A percentile compares a stretch with the other conserved stretches of the same genome.
Conservation (phyloP, 2,888 invertebrate genomes). For the Bellardia pandia region DNA sequence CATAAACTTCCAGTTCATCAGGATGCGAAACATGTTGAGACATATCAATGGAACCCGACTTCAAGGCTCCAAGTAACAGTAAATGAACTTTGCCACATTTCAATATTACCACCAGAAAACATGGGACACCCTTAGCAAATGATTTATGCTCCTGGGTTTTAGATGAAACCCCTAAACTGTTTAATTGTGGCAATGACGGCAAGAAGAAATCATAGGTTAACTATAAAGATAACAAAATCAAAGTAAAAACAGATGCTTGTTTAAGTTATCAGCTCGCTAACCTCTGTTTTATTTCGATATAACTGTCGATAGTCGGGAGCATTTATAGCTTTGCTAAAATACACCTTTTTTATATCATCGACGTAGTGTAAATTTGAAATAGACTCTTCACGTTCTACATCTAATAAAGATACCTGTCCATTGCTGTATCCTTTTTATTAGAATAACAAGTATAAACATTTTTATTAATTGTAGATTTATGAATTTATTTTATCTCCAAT, state of each 20-base stretch:
- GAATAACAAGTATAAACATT: neutral
- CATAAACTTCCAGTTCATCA: constrained; percentile 86
- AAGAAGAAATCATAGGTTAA: constrained; percentile 86
- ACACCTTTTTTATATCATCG: constrained; percentile 89
- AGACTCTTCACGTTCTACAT: constrained; percentile 93
- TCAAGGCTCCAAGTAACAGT: constrained; percentile 93
- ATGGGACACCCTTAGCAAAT: constrained; percentile 88
- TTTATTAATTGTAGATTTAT: neutral
- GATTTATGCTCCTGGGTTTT: constrained; percentile 85
- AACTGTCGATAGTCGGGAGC: constrained; percentile 76
- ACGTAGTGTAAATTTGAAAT: constrained; percentile 88
- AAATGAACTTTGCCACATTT: constrained; percentile 89
- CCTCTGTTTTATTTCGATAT: constrained; percentile 77
- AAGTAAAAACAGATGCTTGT: neutral
- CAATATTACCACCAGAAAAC: constrained; percentile 92
- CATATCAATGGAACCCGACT: constrained; percentile 89
- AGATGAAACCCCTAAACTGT: constrained; percentile 85
- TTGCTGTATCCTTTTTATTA: constrained; percentile 86
- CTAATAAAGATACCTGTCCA: constrained; percentile 89
- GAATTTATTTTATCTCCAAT: neutral
- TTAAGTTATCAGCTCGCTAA: constrained; percentile 24
- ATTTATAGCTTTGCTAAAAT: constrained; percentile 87
- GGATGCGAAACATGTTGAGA: constrained; percentile 86
- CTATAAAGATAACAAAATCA: constrained; percentile 77
- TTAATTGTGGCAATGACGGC: constrained; percentile 86